Conservation (phyloP, 2,797 vertebrate genomes). For the Silurus aristotelis region DNA sequence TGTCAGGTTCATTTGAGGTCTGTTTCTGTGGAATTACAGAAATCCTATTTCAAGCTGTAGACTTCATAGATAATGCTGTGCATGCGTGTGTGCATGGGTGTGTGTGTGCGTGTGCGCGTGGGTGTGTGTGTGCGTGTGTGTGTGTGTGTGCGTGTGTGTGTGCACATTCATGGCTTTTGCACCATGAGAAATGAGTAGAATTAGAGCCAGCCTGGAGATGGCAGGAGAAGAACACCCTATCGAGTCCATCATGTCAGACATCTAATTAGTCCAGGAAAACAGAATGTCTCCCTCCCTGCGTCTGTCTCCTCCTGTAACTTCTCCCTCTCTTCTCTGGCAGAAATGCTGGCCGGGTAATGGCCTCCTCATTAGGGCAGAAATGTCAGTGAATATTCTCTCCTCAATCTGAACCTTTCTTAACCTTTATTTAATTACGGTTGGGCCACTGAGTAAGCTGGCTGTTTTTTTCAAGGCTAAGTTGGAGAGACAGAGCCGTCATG, state of each 20-base stretch:
- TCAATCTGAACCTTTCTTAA: slow-evolving; percentile 38
- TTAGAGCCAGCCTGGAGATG: slow-evolving; percentile 28
- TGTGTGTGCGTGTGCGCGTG: slow-evolving; percentile 7
- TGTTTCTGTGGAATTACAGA: slow-evolving; percentile 31
- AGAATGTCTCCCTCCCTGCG: slow-evolving; percentile 30
- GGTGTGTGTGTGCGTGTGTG: slow-evolving; percentile 7
- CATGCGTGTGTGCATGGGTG: not conserved
- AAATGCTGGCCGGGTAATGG: slow-evolving; percentile 34
- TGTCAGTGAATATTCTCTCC: slow-evolving; percentile 40
- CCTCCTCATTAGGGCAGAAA: slow-evolving; percentile 44
- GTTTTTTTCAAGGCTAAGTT: slow-evolving; percentile 10
- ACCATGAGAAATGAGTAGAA: slow-evolving; percentile 36
- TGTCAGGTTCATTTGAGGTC: slow-evolving; percentile 29
- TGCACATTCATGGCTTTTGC: slow-evolving; percentile 21
- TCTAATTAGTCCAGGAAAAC: slow-evolving; percentile 38
- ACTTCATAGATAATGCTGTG: not conserved
- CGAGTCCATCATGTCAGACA: slow-evolving; percentile 40
- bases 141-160: slow-evolving; percentile 4
- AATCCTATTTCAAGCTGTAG: slow-evolving; percentile 31
- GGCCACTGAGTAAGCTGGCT: slow-evolving; percentile 16
- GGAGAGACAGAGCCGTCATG: slow-evolving; percentile 20
- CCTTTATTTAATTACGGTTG: slow-evolving; percentile 40
- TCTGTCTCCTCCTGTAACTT: slow-evolving; percentile 20
- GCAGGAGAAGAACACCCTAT: slow-evolving; percentile 31
- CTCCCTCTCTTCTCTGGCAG: slow-evolving; percentile 19